These are phyloP conservation scores for Trypoxylus dichotomus DNA, from an alignment of 1,140 invertebrate species.

Conservation along the genomic window DNA sequence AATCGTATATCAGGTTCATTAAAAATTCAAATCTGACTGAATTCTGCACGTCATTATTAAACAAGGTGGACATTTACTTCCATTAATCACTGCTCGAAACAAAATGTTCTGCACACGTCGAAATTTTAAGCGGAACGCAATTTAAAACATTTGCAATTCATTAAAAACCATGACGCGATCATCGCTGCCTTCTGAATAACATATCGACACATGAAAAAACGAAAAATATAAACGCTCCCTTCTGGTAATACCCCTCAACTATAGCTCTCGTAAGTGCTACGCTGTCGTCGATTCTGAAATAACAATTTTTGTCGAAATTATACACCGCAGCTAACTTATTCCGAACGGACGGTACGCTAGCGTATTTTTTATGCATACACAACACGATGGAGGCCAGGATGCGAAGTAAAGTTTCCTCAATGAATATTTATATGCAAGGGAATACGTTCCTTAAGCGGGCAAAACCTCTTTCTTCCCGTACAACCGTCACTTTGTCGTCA, in stretches of 20 bases:
- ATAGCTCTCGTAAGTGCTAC: background rate
- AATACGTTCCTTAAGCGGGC: slow-evolving; percentile 13
- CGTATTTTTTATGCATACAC: background rate
- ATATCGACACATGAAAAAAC: background rate
- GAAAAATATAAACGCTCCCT: background rate
- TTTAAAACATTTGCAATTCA: slow-evolving; percentile 25
- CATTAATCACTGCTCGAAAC: background rate
- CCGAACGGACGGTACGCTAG: background rate
- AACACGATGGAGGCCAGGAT: background rate
- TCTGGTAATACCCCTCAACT: background rate
- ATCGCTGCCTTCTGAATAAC: background rate
- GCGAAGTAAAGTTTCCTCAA: background rate
- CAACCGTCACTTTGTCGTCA: slow-evolving; percentile 13
- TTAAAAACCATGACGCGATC: background rate
- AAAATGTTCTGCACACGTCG: background rate
- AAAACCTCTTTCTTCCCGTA: background rate
- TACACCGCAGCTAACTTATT: slow-evolving; percentile 5
- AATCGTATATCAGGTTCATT: no score
- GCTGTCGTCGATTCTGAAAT: slow-evolving; percentile 19
- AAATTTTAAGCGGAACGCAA: background rate
- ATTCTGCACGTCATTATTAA: no score
- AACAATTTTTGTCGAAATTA: slow-evolving; percentile 27
- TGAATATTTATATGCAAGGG: slow-evolving; percentile 19
- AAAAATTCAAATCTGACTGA: no score
- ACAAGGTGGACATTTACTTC: no score